Percentiles rank a stretch among this genome's conserved stretches.
Evolutionary conservation across 2,113 vertebrate species (phyloP).

Genomic region (Hyla sarda): DNA sequence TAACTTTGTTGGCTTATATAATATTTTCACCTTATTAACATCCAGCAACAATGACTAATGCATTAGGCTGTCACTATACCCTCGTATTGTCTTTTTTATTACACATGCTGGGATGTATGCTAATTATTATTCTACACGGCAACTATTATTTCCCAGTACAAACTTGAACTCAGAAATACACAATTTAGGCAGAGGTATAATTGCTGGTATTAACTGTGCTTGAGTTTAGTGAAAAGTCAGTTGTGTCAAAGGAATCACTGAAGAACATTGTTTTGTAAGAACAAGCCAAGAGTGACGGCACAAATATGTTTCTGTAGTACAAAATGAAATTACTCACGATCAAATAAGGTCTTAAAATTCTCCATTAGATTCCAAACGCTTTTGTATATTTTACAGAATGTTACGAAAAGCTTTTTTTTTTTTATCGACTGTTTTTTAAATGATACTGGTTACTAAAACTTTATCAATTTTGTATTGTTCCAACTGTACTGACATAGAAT

Average conservation of each 20-base stretch:
- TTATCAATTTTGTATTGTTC: no score
- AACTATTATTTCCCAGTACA: constrained; percentile 20
- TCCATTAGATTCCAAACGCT: not conserved
- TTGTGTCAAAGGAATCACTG: not conserved
- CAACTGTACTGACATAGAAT: no score
- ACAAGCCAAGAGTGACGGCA: not conserved
- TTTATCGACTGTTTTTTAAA: no score
- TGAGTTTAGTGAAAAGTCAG: constrained; percentile 1
- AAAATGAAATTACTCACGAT: not conserved
- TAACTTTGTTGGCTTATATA: not conserved
- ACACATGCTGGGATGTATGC: constrained; percentile 13
- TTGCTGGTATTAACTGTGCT: not conserved
- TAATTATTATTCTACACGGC: constrained; percentile 6
- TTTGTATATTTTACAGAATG: not conserved
- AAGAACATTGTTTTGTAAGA: not conserved
- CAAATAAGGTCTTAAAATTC: not conserved
- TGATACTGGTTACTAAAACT: no score
- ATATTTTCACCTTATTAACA: constrained; percentile 8
- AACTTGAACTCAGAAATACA: not conserved
- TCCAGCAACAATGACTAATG: not conserved
- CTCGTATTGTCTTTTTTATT: constrained; percentile 22
- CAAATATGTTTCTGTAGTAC: constrained; percentile 1
- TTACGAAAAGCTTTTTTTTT: no score
- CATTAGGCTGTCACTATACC: not conserved
- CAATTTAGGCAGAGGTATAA: constrained; percentile 7